A percentile compares a stretch with the other conserved stretches of the same genome.
Evolutionary conservation across 2,797 vertebrate species (phyloP).

Genomic region (Tympanoctomys barrerae): DNA sequence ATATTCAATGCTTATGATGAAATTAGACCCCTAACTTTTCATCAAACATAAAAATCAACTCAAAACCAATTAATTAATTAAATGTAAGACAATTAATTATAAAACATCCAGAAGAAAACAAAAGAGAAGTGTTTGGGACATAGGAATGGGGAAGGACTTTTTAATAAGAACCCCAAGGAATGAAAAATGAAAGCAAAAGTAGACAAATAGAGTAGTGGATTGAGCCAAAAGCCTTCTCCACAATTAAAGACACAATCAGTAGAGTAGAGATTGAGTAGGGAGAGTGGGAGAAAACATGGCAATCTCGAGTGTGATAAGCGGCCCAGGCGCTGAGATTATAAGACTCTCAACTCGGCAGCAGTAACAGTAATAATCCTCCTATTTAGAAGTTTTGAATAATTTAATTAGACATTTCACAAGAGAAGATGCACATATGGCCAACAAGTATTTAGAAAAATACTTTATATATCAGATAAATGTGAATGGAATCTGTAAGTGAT

Average conservation of each 20-base stretch:
- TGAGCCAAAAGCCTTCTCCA: background rate
- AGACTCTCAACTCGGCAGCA: background rate
- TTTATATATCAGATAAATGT: too few species aligned
- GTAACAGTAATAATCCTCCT: background rate
- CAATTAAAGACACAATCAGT: background rate
- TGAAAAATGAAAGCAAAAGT: background rate
- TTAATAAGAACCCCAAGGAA: background rate
- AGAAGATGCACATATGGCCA: too few species aligned
- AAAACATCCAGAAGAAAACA: background rate
- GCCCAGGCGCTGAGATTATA: background rate
- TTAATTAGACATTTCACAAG: background rate
- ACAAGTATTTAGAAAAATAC: background rate
- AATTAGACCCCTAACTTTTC: background rate
- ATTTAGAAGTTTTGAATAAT: background rate
- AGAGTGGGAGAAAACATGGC: background rate
- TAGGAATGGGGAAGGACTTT: background rate
- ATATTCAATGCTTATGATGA: background rate
- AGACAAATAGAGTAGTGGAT: background rate
- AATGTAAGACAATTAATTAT: background rate
- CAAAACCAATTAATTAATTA: background rate
- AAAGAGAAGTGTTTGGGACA: background rate
- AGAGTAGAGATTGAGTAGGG: background rate
- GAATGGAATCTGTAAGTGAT: background rate
- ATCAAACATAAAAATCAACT: background rate
- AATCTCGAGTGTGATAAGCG: background rate